These are phyloP conservation scores for Lasius platythorax DNA, from an alignment of 2,888 invertebrate genomes.

Conservation along the genomic window DNA sequence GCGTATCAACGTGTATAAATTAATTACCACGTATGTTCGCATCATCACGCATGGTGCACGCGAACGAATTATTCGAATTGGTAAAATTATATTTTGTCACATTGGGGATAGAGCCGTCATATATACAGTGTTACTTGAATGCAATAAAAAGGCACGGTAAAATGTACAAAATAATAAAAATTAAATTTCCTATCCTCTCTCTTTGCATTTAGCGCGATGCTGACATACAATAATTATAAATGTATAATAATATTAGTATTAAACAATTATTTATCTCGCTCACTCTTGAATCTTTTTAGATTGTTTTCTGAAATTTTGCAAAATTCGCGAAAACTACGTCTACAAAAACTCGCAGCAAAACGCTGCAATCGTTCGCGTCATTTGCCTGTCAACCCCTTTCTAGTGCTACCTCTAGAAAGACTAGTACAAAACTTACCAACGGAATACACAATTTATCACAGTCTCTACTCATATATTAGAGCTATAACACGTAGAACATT, in stretches of 20 bases:
- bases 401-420: slow-evolving; percentile 77
- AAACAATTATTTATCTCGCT: not conserved
- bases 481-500: slow-evolving; percentile 80
- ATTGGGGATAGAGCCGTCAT: not conserved
- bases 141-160: not conserved
- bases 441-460: slow-evolving; percentile 80
- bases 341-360: not conserved
- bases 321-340: not conserved
- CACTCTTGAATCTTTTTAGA: not conserved
- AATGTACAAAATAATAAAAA: not conserved
- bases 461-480: slow-evolving; percentile 79
- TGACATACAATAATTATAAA: not conserved
- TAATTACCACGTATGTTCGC: slow-evolving; percentile 50
- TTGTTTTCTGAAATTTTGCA: not conserved
- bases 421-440: slow-evolving; percentile 80
- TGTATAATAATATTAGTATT: not conserved
- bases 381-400: slow-evolving; percentile 51
- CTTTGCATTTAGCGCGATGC: not conserved
- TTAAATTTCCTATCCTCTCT: not conserved
- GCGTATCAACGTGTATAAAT: slow-evolving; percentile 52
- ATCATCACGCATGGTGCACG: slow-evolving; percentile 53
- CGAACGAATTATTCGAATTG: slow-evolving; percentile 54
- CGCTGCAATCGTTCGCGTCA: slow-evolving; percentile 54
- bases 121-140: not conserved
- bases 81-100: not conserved